Conservation (phyloP, 30 jellyfish, hydroid and myxozoan genomes). For the Aurelia aurita complex sp. Pacific region DNA sequence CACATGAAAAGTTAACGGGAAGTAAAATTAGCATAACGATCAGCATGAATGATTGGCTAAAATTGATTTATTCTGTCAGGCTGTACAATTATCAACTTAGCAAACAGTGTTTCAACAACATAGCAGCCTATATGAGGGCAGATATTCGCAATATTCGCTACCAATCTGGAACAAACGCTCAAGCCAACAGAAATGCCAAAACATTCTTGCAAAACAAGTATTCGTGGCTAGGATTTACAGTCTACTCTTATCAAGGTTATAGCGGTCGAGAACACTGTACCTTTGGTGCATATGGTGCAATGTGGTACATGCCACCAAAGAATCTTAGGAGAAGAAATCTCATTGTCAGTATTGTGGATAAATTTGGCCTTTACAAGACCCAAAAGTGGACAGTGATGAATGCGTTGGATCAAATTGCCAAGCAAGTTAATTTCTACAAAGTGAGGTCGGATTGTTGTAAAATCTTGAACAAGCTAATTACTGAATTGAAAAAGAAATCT, state of each 20-base stretch:
- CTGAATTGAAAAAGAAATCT: constrained; percentile 13
- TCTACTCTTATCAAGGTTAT: too few species aligned
- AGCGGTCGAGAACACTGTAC: too few species aligned
- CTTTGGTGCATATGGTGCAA: neutral
- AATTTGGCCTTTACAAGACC: neutral
- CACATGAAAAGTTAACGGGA: constrained; percentile 26
- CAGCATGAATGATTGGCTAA: constrained; percentile 12
- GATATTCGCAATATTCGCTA: too few species aligned
- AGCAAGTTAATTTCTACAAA: neutral
- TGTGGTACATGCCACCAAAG: constrained; percentile 4
- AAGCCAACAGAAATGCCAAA: too few species aligned
- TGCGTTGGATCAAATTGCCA: constrained; percentile 9
- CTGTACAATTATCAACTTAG: neutral
- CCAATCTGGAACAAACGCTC: too few species aligned
- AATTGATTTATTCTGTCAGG: neutral
- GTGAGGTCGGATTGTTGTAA: constrained; percentile 11
- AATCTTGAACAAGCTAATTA: neutral
- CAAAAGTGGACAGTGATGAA: neutral
- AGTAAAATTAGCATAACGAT: neutral
- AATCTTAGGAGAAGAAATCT: neutral
- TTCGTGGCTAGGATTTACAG: too few species aligned
- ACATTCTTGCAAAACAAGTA: too few species aligned
- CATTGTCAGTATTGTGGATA: constrained; percentile 1
- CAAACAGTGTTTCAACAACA: neutral
- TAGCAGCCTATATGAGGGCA: neutral